These are phyloP conservation scores for Taenaris catops DNA, from an alignment of 2,888 invertebrate species.

Conservation along the genomic window DNA sequence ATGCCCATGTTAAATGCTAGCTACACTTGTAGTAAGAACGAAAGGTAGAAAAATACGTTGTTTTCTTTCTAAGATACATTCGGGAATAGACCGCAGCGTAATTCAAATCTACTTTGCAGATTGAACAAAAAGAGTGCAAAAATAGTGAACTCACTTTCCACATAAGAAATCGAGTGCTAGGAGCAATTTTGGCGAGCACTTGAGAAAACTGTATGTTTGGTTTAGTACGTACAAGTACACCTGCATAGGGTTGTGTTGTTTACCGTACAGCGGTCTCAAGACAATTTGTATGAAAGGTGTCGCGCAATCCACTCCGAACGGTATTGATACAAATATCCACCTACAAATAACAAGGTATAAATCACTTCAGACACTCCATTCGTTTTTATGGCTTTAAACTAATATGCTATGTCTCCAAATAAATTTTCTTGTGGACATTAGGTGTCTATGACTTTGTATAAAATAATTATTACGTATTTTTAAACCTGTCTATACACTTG, in stretches of 20 bases:
- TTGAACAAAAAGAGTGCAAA: slow-evolving; percentile 51
- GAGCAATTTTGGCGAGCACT: slow-evolving; percentile 54
- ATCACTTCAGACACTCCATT: slow-evolving; percentile 58
- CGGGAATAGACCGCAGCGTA: slow-evolving; percentile 31
- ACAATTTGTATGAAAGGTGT: slow-evolving; percentile 79
- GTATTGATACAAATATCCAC: slow-evolving; percentile 47
- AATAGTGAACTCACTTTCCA: slow-evolving; percentile 44
- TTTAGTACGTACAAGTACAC: slow-evolving; percentile 56
- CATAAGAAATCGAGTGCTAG: slow-evolving; percentile 40
- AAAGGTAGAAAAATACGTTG: background rate
- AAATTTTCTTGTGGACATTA: too few species aligned
- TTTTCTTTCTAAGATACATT: slow-evolving; percentile 25
- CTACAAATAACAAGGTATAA: slow-evolving; percentile 55
- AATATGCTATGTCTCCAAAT: too few species aligned
- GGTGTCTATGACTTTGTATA: too few species aligned
- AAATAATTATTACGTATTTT: too few species aligned
- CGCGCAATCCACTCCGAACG: slow-evolving; percentile 71
- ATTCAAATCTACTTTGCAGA: slow-evolving; percentile 47
- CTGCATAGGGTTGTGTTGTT: slow-evolving; percentile 72
- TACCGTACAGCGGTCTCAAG: slow-evolving; percentile 67
- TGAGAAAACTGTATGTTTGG: slow-evolving; percentile 58
- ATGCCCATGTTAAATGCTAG: too few species aligned
- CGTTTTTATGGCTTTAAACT: too few species aligned
- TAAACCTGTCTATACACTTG: too few species aligned
- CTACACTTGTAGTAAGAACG: too few species aligned